Evolutionary conservation across 2,888 invertebrate genomes (phyloP).

Genomic region (Eupithecia exiguata): DNA sequence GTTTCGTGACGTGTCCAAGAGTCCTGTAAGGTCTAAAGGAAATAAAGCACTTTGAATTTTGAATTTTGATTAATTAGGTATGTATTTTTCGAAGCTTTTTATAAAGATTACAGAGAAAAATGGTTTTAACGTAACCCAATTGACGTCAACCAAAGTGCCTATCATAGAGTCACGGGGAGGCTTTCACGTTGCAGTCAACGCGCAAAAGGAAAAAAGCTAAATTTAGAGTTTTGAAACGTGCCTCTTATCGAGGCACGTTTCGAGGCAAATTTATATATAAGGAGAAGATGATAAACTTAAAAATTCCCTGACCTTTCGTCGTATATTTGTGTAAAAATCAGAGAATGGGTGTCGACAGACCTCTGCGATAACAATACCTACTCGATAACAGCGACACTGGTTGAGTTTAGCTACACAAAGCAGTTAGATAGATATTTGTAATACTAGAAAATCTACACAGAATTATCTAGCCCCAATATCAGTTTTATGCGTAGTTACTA

Average conservation of each 20-base stretch:
- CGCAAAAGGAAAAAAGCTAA: too few relatives aligned
- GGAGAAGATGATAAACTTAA: background rate
- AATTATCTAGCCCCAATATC: too few relatives aligned
- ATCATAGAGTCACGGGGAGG: too few relatives aligned
- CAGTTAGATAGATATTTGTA: background rate
- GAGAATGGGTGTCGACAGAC: background rate
- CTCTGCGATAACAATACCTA: background rate
- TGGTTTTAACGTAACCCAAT: too few relatives aligned
- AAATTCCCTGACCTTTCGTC: slow-evolving; percentile 2
- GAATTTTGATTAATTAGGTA: too few relatives aligned
- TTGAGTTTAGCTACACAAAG: background rate
- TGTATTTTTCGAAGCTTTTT: too few relatives aligned
- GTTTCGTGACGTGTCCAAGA: too few relatives aligned
- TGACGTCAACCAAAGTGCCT: too few relatives aligned
- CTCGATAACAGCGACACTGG: background rate
- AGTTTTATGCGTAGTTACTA: too few relatives aligned
- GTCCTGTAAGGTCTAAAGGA: too few relatives aligned
- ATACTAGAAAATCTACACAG: background rate
- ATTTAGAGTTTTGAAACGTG: background rate
- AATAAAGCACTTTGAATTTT: too few relatives aligned
- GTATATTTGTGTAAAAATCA: background rate
- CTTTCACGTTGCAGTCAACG: background rate
- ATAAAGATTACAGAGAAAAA: too few relatives aligned
- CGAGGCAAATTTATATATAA: background rate
- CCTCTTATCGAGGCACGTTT: background rate